Evolutionary conservation across 2,113 vertebrate genomes (phyloP).

Genomic region (Eubucco bourcierii): DNA sequence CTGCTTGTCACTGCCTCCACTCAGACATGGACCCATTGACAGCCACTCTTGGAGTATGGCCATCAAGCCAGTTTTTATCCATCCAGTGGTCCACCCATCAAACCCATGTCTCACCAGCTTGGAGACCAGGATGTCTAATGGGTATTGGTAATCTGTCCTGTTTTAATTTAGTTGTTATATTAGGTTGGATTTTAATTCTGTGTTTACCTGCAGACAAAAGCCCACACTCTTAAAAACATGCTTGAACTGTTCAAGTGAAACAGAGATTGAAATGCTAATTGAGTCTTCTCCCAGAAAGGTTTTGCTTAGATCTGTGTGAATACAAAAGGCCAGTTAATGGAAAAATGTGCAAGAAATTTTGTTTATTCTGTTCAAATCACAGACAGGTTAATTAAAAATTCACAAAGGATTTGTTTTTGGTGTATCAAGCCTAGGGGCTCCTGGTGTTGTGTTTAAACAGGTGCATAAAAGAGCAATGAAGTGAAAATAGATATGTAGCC

Average conservation of each 20-base stretch:
- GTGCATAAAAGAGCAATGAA: conserved; percentile 36
- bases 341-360: conserved; percentile 54
- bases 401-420: conserved; percentile 47
- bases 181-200: conserved; percentile 38
- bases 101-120: no score
- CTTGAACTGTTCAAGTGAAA: conserved; percentile 38
- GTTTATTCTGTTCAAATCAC: conserved; percentile 43
- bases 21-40: no score
- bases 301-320: conserved; percentile 55
- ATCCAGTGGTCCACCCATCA: no score
- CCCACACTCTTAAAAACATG: conserved; percentile 25
- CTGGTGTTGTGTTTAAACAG: conserved; percentile 32
- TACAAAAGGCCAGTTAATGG: conserved; percentile 43
- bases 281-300: conserved; percentile 53
- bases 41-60: no score
- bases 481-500: conserved; percentile 16
- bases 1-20: no score
- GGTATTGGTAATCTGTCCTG: neutral
- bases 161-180: conserved; percentile 46
- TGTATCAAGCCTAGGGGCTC: conserved; percentile 32
- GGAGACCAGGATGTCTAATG: neutral
- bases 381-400: conserved; percentile 67
- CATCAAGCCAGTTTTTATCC: no score
- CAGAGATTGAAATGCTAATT: conserved; percentile 61
- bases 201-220: conserved; percentile 49